A percentile compares a stretch with the other conserved stretches of the same genome.
These are phyloP conservation scores for Eupithecia centaureata DNA, from an alignment of 2,888 invertebrate species.

Conservation along the genomic window DNA sequence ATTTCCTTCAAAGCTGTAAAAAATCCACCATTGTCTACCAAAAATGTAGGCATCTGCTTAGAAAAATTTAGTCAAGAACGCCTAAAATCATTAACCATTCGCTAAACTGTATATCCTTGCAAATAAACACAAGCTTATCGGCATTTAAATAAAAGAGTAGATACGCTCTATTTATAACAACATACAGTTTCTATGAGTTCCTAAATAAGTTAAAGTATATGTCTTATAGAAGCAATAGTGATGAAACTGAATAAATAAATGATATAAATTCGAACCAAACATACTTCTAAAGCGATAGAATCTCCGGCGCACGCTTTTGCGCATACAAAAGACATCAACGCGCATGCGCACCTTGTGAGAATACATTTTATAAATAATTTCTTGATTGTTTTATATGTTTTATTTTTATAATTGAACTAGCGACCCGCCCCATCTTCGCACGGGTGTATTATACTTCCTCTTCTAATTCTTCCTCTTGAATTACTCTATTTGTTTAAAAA, in stretches of 20 bases:
- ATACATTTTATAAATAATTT: neutral
- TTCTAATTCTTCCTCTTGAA: no score
- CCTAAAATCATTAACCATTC: no score
- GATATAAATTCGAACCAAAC: neutral
- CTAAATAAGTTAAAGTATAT: no score
- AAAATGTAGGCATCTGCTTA: neutral
- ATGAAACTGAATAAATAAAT: neutral
- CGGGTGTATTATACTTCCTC: no score
- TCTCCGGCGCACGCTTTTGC: constrained; percentile 17
- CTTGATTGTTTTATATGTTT: no score
- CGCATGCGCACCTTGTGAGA: constrained; percentile 22
- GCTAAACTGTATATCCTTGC: no score
- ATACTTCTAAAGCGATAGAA: neutral
- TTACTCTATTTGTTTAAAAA: no score
- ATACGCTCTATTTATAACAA: neutral
- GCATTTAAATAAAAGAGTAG: neutral
- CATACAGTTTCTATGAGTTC: neutral
- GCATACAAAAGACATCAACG: constrained; percentile 63
- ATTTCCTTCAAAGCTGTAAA: neutral
- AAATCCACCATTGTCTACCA: no score
- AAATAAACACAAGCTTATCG: neutral
- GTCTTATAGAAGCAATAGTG: no score
- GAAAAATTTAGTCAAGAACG: neutral
- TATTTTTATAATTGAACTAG: no score
- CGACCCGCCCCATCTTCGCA: no score